phyloP scores from a whole-genome alignment of 2,113 vertebrate species.

The Glaucomys volans region DNA sequence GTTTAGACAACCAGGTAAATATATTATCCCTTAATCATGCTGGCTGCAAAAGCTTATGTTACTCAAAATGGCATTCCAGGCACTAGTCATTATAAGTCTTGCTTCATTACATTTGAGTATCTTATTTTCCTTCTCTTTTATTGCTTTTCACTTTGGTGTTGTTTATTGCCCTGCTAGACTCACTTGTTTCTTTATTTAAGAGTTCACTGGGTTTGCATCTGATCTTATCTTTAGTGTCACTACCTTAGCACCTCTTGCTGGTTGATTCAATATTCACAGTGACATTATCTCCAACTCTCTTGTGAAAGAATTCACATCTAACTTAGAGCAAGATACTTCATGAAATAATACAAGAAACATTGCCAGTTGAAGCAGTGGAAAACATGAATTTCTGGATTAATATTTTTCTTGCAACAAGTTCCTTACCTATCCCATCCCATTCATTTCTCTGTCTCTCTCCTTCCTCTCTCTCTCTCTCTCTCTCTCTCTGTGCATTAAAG shows the following conservation, averaged over 20 bases:
- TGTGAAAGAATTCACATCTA: slow-evolving; percentile 65
- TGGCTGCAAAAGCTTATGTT: slow-evolving; percentile 3
- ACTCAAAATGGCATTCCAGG: slow-evolving; percentile 59
- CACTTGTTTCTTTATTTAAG: slow-evolving; percentile 70
- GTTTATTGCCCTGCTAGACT: slow-evolving; percentile 67
- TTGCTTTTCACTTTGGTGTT: slow-evolving; percentile 57
- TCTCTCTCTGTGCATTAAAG: background rate
- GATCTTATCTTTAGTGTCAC: slow-evolving; percentile 75
- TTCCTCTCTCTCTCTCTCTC: background rate
- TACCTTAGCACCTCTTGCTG: slow-evolving; percentile 44
- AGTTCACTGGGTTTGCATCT: slow-evolving; percentile 67
- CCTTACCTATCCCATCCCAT: background rate
- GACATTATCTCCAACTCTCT: slow-evolving; percentile 73
- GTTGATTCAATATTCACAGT: slow-evolving; percentile 79
- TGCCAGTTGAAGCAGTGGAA: slow-evolving; percentile 51
- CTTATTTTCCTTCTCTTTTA: slow-evolving; percentile 73
- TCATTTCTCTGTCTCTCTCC: background rate
- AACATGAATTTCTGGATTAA: slow-evolving; percentile 65
- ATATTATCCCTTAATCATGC: slow-evolving; percentile 39
- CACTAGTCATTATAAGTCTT: slow-evolving; percentile 46
- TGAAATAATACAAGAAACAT: slow-evolving; percentile 65
- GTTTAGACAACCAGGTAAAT: slow-evolving; percentile 31
- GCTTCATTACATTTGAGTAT: slow-evolving; percentile 58
- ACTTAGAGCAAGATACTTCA: slow-evolving; percentile 46
- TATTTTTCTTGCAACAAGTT: slow-evolving; percentile 58